phyloP scores from a whole-genome alignment of 2,888 invertebrate species.

The Orthosia gracilis region DNA sequence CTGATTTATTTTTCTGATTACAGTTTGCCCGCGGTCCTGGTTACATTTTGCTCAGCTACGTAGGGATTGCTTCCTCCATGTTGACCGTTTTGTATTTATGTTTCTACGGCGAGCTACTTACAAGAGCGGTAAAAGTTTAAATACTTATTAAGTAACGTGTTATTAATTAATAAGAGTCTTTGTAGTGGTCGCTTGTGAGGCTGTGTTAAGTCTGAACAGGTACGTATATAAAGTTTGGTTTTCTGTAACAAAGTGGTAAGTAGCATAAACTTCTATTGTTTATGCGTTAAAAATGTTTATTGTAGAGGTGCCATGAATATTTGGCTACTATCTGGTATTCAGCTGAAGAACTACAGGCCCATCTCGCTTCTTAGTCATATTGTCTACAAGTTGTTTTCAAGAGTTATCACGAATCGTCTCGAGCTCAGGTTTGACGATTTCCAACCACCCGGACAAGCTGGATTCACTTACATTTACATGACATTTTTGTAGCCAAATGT shows the following conservation, averaged over 20 bases:
- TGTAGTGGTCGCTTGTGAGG: conserved; percentile 13
- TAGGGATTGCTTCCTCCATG: conserved; percentile 56
- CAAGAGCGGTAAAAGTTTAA: conserved; percentile 63
- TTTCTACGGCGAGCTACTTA: conserved; percentile 68
- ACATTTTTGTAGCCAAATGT: too few relatives aligned
- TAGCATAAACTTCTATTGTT: not conserved
- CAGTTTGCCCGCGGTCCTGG: conserved; percentile 66
- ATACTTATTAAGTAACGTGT: conserved; percentile 30
- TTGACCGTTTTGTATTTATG: conserved; percentile 63
- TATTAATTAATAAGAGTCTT: conserved; percentile 19
- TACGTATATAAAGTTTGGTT: conserved; percentile 15
- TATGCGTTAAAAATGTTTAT: not conserved
- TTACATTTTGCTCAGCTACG: conserved; percentile 63
- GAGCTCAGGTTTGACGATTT: too few relatives aligned
- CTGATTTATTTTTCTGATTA: conserved; percentile 33
- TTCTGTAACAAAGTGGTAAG: not conserved
- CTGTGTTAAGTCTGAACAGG: not conserved
- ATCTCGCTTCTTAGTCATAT: too few relatives aligned
- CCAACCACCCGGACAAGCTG: too few relatives aligned
- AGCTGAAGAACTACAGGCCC: too few relatives aligned
- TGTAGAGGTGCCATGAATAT: not conserved
- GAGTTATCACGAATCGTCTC: too few relatives aligned
- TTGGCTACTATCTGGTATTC: too few relatives aligned
- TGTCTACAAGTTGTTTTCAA: too few relatives aligned
- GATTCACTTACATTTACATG: too few relatives aligned